A percentile compares a stretch with the other conserved stretches of the same genome.
phyloP scores from a whole-genome alignment of 2,113 vertebrate genomes.

The Verasper variegatus region DNA sequence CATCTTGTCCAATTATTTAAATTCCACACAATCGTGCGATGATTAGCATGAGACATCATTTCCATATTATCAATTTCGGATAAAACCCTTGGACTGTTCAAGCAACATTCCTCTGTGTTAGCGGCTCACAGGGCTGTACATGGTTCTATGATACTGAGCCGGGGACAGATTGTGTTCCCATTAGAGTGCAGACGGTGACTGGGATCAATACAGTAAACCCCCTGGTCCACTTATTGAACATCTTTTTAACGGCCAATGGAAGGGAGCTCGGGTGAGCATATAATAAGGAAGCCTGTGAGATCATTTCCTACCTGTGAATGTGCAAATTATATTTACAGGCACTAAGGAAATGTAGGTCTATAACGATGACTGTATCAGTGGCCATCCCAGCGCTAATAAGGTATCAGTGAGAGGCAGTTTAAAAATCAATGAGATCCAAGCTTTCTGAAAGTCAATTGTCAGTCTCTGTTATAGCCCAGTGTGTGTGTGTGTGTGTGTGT shows the following conservation, averaged over 20 bases:
- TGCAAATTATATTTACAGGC: conserved; percentile 62
- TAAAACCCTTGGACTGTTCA: not conserved
- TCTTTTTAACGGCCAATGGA: conserved; percentile 49
- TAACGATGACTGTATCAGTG: conserved; percentile 40
- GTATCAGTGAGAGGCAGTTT: conserved; percentile 60
- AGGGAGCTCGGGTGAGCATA: conserved; percentile 30
- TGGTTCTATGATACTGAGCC: not conserved
- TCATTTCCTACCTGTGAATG: conserved; percentile 61
- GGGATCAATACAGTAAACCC: conserved; percentile 62
- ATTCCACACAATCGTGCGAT: conserved; percentile 27
- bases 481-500: conserved; percentile 4
- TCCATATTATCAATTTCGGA: conserved; percentile 10
- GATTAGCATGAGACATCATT: conserved; percentile 24
- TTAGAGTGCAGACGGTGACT: conserved; percentile 46
- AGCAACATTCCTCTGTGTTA: conserved; percentile 9
- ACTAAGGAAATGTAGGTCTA: conserved; percentile 49
- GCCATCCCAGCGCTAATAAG: conserved; percentile 56
- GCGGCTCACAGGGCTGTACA: not conserved
- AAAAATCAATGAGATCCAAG: conserved; percentile 71
- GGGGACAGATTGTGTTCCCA: conserved; percentile 34
- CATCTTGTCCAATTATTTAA: conserved; percentile 8
- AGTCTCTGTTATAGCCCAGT: conserved; percentile 33
- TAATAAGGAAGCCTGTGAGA: conserved; percentile 39
- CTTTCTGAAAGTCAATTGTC: conserved; percentile 56
- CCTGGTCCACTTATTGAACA: conserved; percentile 52